These are phyloP conservation scores for Oryzias woworae DNA, from an alignment of 2,113 vertebrate species.

Conservation along the genomic window DNA sequence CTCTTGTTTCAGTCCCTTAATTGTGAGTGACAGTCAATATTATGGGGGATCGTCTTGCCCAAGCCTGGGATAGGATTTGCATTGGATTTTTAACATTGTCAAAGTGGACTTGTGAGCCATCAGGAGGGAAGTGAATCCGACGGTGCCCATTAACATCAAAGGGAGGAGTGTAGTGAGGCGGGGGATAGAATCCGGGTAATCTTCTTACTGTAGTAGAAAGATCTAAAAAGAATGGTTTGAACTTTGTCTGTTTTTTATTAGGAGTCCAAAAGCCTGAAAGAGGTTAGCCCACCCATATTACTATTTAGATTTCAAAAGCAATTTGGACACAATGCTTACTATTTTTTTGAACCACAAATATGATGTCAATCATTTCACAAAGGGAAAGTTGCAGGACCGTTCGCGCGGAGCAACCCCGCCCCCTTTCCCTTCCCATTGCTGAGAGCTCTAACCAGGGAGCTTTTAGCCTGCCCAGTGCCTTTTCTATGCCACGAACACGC, in stretches of 20 bases:
- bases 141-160: conserved; percentile 70
- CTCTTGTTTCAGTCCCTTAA: conserved; percentile 63
- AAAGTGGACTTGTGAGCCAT: conserved; percentile 71
- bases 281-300: conserved; percentile 22
- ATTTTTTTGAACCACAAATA: too few species aligned
- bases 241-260: conserved; percentile 46
- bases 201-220: conserved; percentile 54
- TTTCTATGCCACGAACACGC: too few species aligned
- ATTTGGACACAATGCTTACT: too few species aligned
- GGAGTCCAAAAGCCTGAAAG: conserved; percentile 30
- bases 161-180: conserved; percentile 37
- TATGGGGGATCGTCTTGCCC: conserved; percentile 57
- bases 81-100: conserved; percentile 78
- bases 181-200: conserved; percentile 66
- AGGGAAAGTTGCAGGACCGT: too few species aligned
- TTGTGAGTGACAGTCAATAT: conserved; percentile 79
- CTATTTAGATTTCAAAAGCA: too few species aligned
- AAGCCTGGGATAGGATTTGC: conserved; percentile 76
- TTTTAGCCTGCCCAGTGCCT: too few species aligned
- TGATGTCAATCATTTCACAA: too few species aligned
- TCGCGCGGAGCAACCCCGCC: too few species aligned
- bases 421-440: too few species aligned
- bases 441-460: too few species aligned
- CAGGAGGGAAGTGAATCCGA: conserved; percentile 68
- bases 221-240: conserved; percentile 65